Evolutionary conservation across 2,888 invertebrate species (phyloP).

Genomic region (Myopa testacea): DNA sequence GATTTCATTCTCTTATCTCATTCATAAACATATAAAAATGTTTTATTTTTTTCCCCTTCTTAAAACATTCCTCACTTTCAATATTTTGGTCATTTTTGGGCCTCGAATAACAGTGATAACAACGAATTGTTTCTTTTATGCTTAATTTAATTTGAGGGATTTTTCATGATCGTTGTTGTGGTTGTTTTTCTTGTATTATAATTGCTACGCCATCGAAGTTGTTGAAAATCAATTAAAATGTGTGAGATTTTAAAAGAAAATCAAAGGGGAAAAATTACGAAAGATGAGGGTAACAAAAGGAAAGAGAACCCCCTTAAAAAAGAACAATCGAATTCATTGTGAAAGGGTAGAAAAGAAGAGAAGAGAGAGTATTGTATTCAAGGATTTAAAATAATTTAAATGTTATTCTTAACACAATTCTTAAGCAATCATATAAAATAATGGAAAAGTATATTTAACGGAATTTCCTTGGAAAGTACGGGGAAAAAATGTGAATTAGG

Average conservation of each 20-base stretch:
- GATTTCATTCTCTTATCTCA: background rate
- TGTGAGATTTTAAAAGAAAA: constrained; percentile 12
- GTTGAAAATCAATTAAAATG: constrained; percentile 34
- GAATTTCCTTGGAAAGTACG: too few relatives aligned
- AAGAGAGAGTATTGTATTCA: background rate
- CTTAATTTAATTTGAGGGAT: constrained; percentile 46
- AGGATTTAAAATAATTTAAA: too few relatives aligned
- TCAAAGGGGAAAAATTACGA: background rate
- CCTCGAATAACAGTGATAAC: constrained; percentile 39
- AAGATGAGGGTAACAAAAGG: background rate
- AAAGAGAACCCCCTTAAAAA: constrained; percentile 8
- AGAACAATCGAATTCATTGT: background rate
- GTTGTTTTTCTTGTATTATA: constrained; percentile 8
- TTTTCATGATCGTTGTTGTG: constrained; percentile 22
- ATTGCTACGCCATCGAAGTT: constrained; percentile 23
- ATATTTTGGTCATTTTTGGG: background rate
- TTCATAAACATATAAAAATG: constrained; percentile 18
- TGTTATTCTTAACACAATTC: too few relatives aligned
- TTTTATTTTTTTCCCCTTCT: too few relatives aligned
- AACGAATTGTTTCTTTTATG: constrained; percentile 46
- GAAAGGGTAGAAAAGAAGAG: background rate
- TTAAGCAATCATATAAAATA: too few relatives aligned
- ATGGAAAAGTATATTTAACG: too few relatives aligned
- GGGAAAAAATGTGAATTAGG: too few relatives aligned
- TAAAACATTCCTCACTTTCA: background rate